These are phyloP conservation scores for Osmerus mordax DNA, from an alignment of 2,113 vertebrate genomes.

Conservation along the genomic window DNA sequence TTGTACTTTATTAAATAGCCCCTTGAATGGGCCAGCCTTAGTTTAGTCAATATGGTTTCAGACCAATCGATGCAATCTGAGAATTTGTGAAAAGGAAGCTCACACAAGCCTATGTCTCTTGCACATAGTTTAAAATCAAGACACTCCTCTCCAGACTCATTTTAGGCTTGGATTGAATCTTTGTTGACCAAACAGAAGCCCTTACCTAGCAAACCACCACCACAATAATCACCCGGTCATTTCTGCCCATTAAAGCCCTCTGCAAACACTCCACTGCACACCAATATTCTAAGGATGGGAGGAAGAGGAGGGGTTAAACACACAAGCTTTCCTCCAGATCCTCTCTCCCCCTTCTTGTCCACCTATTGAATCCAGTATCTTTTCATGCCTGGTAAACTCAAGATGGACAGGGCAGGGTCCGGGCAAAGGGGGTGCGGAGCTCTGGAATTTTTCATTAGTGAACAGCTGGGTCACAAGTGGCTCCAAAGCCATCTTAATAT, in stretches of 20 bases:
- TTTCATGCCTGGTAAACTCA: constrained; percentile 91
- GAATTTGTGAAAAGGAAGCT: constrained; percentile 29
- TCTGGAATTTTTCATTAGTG: constrained; percentile 99
- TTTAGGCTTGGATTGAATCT: constrained; percentile 82
- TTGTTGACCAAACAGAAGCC: constrained; percentile 88
- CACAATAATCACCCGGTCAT: constrained; percentile 89
- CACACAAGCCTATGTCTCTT: constrained; percentile 59
- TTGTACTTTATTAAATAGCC: too few species aligned
- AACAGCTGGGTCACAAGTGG: constrained; percentile 95
- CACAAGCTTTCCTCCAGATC: constrained; percentile 77
- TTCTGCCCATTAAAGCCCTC: constrained; percentile 95
- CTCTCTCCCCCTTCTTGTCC: constrained; percentile 70
- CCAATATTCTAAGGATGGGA: constrained; percentile 79
- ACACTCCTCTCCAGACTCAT: constrained; percentile 77
- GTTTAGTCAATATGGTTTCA: too few species aligned
- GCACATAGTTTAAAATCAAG: constrained; percentile 61
- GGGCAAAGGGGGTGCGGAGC: constrained; percentile 73
- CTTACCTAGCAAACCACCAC: constrained; percentile 51
- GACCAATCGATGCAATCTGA: neutral
- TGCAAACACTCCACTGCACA: constrained; percentile 91
- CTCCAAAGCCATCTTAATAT: constrained; percentile 96
- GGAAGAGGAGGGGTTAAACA: constrained; percentile 64
- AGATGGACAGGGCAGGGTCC: constrained; percentile 77
- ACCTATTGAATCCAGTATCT: constrained; percentile 91
- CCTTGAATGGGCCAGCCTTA: too few species aligned